Percentiles rank a stretch among this genome's conserved stretches.
phyloP scores from a whole-genome alignment of 1,140 invertebrate genomes.

The Aphelinus certus region DNA sequence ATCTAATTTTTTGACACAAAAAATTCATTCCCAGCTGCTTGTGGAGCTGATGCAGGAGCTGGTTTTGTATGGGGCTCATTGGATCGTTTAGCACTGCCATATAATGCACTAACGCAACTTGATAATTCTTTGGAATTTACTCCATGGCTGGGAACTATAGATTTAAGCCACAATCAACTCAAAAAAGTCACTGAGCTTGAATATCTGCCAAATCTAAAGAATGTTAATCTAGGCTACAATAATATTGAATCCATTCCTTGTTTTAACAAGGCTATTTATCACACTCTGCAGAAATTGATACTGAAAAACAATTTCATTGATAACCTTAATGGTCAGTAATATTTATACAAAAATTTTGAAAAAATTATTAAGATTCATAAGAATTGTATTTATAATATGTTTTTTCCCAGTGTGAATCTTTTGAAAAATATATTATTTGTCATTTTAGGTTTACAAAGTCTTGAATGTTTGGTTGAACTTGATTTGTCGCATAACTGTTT shows the following conservation, averaged over 20 bases:
- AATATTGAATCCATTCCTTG: slow-evolving; percentile 68
- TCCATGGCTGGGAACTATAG: slow-evolving; percentile 70
- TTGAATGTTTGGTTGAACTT: slow-evolving; percentile 68
- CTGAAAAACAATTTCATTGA: slow-evolving; percentile 70
- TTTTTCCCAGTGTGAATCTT: too few relatives aligned
- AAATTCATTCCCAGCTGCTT: slow-evolving; percentile 63
- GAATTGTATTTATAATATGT: too few relatives aligned
- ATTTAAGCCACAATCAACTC: slow-evolving; percentile 71
- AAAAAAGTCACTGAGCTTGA: slow-evolving; percentile 59
- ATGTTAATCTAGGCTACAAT: slow-evolving; percentile 72
- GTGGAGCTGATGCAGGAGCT: slow-evolving; percentile 70
- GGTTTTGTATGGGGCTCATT: slow-evolving; percentile 72
- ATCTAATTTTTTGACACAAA: too few relatives aligned
- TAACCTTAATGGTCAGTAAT: slow-evolving; percentile 56
- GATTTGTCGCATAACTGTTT: slow-evolving; percentile 74
- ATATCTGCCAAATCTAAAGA: slow-evolving; percentile 70
- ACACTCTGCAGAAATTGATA: slow-evolving; percentile 65
- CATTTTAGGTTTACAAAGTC: slow-evolving; percentile 58
- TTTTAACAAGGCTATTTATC: slow-evolving; percentile 65
- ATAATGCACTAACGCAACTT: slow-evolving; percentile 67
- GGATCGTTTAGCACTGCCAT: slow-evolving; percentile 67
- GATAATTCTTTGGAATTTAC: slow-evolving; percentile 70
- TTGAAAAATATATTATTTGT: background rate
- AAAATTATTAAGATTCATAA: background rate
- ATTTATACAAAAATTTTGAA: too few relatives aligned